These are phyloP conservation scores for Iselma pallidipennis DNA, from an alignment of 2,888 invertebrate species.

Conservation along the genomic window DNA sequence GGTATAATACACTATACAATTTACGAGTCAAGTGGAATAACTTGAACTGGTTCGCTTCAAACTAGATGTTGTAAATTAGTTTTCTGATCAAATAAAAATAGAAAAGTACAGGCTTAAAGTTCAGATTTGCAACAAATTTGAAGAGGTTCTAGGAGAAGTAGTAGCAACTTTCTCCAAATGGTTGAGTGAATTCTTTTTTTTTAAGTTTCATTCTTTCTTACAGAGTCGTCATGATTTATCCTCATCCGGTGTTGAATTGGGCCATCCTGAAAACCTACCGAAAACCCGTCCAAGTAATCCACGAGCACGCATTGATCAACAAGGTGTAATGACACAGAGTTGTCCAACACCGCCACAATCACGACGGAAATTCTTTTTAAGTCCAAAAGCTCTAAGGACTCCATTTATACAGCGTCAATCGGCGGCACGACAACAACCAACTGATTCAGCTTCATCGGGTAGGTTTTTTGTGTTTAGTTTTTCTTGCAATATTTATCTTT, in stretches of 20 bases:
- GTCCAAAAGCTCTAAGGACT: constrained; percentile 77
- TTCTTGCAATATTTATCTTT: not conserved
- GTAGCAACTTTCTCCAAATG: too few species aligned
- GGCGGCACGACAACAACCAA: constrained; percentile 51
- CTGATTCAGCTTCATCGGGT: constrained; percentile 75
- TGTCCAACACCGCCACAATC: constrained; percentile 81
- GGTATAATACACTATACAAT: not conserved
- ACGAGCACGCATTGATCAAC: constrained; percentile 42
- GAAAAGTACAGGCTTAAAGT: too few species aligned
- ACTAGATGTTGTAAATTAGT: not conserved
- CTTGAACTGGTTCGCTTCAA: not conserved
- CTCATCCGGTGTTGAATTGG: constrained; percentile 42
- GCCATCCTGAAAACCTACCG: constrained; percentile 63
- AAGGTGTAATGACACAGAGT: constrained; percentile 69
- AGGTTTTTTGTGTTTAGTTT: constrained; percentile 26
- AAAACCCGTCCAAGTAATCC: constrained; percentile 64
- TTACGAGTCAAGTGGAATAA: constrained; percentile 2
- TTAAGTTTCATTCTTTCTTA: constrained; percentile 2
- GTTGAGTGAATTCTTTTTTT: too few species aligned
- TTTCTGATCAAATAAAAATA: not conserved
- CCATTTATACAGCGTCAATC: constrained; percentile 68
- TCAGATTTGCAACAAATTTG: too few species aligned
- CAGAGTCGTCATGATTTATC: constrained; percentile 44
- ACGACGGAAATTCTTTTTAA: constrained; percentile 79
- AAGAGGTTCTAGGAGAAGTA: too few species aligned